phyloP scores from a whole-genome alignment of 1,140 invertebrate genomes.

The Parasteatoda tepidariorum region DNA sequence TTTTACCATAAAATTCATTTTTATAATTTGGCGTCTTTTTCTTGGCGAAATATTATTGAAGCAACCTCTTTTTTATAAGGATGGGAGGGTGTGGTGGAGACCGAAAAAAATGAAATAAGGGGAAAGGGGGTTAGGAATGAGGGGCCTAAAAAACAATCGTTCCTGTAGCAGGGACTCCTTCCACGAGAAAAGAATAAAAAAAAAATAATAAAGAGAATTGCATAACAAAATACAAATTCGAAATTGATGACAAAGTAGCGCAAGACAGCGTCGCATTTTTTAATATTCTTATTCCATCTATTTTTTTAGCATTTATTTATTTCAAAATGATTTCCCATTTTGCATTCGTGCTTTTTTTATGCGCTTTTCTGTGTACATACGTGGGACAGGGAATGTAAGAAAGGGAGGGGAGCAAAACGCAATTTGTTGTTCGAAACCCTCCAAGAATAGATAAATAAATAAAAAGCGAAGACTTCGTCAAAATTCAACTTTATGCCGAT shows the following conservation, averaged over 20 bases:
- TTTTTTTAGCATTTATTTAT: constrained; percentile 59
- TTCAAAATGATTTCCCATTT: constrained; percentile 60
- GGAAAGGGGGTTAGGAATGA: constrained; percentile 39
- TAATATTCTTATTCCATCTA: constrained; percentile 42
- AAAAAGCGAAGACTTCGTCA: constrained; percentile 51
- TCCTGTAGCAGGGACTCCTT: constrained; percentile 39
- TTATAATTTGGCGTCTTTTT: constrained; percentile 25
- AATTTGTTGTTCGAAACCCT: constrained; percentile 55
- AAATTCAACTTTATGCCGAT: constrained; percentile 60
- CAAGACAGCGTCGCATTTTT: constrained; percentile 59
- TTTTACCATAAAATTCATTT: background rate
- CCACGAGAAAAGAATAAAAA: constrained; percentile 5
- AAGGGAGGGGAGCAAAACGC: constrained; percentile 19
- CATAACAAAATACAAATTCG: constrained; percentile 61
- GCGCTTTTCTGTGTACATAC: constrained; percentile 23
- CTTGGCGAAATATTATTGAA: constrained; percentile 22
- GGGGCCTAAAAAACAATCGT: constrained; percentile 60
- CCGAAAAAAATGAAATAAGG: background rate
- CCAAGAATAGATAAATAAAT: constrained; percentile 51
- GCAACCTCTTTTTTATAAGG: constrained; percentile 45
- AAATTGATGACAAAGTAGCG: constrained; percentile 60
- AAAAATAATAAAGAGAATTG: constrained; percentile 50
- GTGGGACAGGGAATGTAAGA: background rate
- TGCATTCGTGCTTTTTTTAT: constrained; percentile 45
- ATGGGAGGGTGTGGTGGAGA: constrained; percentile 21